Percentiles rank a stretch among this genome's conserved stretches.
Conservation (phyloP, 1,140 invertebrate species). For the Asobara japonica region DNA sequence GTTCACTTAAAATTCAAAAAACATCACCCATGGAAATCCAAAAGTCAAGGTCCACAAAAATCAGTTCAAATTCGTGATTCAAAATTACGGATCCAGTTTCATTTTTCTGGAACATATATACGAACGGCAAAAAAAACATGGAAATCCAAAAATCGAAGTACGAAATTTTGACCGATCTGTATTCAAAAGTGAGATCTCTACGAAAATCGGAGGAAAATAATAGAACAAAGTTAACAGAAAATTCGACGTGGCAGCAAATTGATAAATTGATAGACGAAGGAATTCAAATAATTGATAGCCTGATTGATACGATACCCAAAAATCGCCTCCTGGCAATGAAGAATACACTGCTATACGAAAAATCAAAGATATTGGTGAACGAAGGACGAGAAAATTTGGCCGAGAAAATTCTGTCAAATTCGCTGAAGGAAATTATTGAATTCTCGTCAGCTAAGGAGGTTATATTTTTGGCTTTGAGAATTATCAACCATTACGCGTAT, state of each 20-base stretch:
- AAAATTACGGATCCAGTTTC: too few relatives aligned
- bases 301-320: not conserved
- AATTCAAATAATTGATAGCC: not conserved
- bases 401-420: not conserved
- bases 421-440: slow-evolving; percentile 22
- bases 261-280: not conserved
- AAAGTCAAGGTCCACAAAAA: too few relatives aligned
- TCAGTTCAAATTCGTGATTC: too few relatives aligned
- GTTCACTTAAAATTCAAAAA: too few relatives aligned
- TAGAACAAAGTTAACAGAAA: not conserved
- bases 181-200: not conserved
- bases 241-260: not conserved
- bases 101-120: too few relatives aligned
- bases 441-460: slow-evolving; percentile 33
- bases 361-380: not conserved
- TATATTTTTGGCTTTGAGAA: slow-evolving; percentile 37
- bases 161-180: not conserved
- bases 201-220: not conserved
- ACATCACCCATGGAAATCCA: too few relatives aligned
- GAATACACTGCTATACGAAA: slow-evolving; percentile 15
- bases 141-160: not conserved
- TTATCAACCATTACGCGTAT: slow-evolving; percentile 45
- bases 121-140: not conserved
- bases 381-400: not conserved
- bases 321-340: slow-evolving; percentile 17